These are phyloP conservation scores for Heliornis fulica DNA, from an alignment of 2,113 vertebrate genomes.

Conservation along the genomic window DNA sequence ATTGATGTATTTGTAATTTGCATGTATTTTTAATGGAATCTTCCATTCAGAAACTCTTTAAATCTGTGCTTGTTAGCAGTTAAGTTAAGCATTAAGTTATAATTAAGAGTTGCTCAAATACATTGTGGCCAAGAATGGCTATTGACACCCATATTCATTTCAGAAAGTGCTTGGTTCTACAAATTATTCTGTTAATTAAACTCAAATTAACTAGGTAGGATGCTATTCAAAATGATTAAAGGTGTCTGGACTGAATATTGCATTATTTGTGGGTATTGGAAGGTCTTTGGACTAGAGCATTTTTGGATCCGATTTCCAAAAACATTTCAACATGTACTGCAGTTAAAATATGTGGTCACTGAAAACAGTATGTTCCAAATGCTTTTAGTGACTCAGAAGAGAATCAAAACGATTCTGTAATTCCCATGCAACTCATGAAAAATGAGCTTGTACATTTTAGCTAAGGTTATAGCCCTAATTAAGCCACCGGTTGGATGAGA, in stretches of 20 bases:
- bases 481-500: not conserved
- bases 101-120: not conserved
- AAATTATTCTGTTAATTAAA: not conserved
- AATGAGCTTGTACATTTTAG: not conserved
- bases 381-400: slow-evolving; percentile 53
- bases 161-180: not conserved
- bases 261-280: slow-evolving; percentile 36
- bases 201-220: not conserved
- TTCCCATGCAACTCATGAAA: slow-evolving; percentile 44
- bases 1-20: not conserved
- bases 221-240: slow-evolving; percentile 6
- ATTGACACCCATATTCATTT: not conserved
- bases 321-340: slow-evolving; percentile 60
- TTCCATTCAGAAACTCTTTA: not conserved
- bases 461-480: not conserved
- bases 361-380: slow-evolving; percentile 57
- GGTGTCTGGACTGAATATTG: not conserved
- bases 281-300: slow-evolving; percentile 22
- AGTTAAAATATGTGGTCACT: slow-evolving; percentile 59
- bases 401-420: slow-evolving; percentile 19
- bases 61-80: not conserved
- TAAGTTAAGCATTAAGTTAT: not conserved
- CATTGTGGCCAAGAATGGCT: not conserved
- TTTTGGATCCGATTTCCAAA: slow-evolving; percentile 46
- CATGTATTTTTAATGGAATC: not conserved